Percentiles rank a stretch among this genome's conserved stretches.
These are phyloP conservation scores for Syndactyla subalaris DNA, from an alignment of 2,797 vertebrate species.

Conservation along the genomic window DNA sequence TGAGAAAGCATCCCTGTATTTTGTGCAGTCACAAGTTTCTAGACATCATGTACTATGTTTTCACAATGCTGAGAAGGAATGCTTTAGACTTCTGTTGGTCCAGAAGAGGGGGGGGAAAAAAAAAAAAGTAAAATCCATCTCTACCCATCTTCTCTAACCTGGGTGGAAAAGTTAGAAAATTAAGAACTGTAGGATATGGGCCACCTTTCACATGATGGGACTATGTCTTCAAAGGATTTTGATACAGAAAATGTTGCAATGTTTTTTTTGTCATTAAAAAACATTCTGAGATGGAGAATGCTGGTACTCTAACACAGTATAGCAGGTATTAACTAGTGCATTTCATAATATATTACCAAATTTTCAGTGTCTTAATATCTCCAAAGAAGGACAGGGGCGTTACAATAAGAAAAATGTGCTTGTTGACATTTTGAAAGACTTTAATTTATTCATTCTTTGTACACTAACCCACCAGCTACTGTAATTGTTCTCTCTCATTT, in stretches of 20 bases:
- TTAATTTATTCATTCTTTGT: neutral
- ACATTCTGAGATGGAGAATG: neutral
- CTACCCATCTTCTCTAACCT: rapidly evolving
- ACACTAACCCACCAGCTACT: rapidly evolving
- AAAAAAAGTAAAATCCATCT: rapidly evolving
- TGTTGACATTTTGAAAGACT: neutral
- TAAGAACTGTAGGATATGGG: neutral
- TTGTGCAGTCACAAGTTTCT: neutral
- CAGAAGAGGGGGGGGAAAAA: too few relatives aligned
- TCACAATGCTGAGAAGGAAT: neutral
- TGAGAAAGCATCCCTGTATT: neutral
- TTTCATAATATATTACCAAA: neutral
- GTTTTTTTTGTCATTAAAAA: neutral
- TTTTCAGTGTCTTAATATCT: neutral
- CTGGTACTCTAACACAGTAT: neutral
- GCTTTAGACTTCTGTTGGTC: neutral
- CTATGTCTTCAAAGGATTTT: neutral
- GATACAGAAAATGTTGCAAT: rapidly evolving
- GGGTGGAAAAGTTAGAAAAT: neutral
- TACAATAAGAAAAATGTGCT: neutral
- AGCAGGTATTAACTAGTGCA: neutral
- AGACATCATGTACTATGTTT: neutral
- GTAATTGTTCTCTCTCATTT: neutral
- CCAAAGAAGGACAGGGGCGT: neutral
- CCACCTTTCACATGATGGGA: neutral